These are phyloP conservation scores for Drosophila seclusa DNA, from an alignment of 2,888 invertebrate genomes.

Conservation along the genomic window DNA sequence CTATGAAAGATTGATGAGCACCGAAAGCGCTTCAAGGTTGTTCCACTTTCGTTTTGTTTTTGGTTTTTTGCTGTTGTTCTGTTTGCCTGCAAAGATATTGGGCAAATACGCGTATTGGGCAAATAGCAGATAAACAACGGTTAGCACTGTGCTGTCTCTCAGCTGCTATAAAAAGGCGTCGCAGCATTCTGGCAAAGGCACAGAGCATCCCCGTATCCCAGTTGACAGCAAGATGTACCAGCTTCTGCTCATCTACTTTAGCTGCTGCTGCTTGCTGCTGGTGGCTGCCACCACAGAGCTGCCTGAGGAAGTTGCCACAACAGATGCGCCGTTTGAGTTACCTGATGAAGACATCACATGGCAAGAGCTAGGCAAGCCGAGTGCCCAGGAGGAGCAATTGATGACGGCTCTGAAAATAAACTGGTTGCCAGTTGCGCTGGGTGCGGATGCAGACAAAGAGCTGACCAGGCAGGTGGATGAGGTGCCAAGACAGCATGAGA, in stretches of 20 bases:
- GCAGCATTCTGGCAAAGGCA: conserved; percentile 27
- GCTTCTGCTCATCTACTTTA: conserved; percentile 24
- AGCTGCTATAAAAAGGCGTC: conserved; percentile 54
- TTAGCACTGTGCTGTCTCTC: conserved; percentile 29
- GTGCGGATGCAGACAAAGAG: conserved; percentile 19
- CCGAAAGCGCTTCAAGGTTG: conserved; percentile 52
- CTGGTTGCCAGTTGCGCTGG: conserved; percentile 50
- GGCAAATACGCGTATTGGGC: conserved; percentile 47
- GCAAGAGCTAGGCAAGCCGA: conserved; percentile 34
- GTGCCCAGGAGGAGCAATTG: conserved; percentile 22
- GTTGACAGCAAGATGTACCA: conserved; percentile 50
- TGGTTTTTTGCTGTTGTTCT: conserved; percentile 16
- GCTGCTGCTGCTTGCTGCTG: conserved; percentile 49
- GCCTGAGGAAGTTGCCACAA: conserved; percentile 10
- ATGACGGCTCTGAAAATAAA: conserved; percentile 46
- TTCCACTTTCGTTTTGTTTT: conserved; percentile 56
- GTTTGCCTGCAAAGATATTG: conserved; percentile 63
- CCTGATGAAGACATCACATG: background rate
- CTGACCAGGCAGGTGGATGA: conserved; percentile 5
- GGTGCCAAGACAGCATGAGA: background rate
- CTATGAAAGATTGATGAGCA: conserved; percentile 64
- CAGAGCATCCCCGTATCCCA: conserved; percentile 22
- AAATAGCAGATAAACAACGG: conserved; percentile 52
- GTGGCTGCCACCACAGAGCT: conserved; percentile 30
- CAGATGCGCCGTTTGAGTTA: conserved; percentile 15